Conservation (phyloP, 1,140 invertebrate species). For the Vanessa atalanta region DNA sequence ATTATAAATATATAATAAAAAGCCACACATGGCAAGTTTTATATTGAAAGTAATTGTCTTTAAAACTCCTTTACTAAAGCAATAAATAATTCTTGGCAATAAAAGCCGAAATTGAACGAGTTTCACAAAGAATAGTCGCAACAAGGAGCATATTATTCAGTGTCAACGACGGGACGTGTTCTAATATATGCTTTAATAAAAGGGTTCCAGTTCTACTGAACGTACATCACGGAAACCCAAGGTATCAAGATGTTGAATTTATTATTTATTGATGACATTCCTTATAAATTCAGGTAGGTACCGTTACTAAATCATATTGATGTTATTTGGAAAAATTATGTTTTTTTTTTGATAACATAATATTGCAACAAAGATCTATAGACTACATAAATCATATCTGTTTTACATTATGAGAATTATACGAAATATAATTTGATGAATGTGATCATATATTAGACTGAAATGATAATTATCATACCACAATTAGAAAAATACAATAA, state of each 20-base stretch:
- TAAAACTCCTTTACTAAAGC: constrained; percentile 33
- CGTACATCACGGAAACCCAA: constrained; percentile 65
- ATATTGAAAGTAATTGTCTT: constrained; percentile 23
- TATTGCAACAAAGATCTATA: neutral
- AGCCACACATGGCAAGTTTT: constrained; percentile 6
- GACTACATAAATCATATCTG: neutral
- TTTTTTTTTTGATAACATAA: neutral
- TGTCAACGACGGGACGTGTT: constrained; percentile 72
- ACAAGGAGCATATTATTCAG: constrained; percentile 78
- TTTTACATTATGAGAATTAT: neutral
- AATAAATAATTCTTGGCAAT: constrained; percentile 73
- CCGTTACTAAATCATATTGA: constrained; percentile 37
- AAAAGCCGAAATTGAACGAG: constrained; percentile 71
- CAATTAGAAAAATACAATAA: no score
- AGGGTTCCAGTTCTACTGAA: constrained; percentile 72
- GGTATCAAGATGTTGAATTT: constrained; percentile 71
- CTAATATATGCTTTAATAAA: constrained; percentile 81
- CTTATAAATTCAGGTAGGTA: constrained; percentile 37
- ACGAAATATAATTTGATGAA: no score
- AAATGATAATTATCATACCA: no score
- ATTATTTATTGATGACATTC: constrained; percentile 56
- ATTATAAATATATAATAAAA: neutral
- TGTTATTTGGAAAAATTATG: neutral
- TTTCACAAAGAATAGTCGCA: constrained; percentile 68
- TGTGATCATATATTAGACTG: no score